These are phyloP conservation scores for Phyllotreta cruciferae DNA, from an alignment of 2,888 invertebrate species.

Conservation along the genomic window DNA sequence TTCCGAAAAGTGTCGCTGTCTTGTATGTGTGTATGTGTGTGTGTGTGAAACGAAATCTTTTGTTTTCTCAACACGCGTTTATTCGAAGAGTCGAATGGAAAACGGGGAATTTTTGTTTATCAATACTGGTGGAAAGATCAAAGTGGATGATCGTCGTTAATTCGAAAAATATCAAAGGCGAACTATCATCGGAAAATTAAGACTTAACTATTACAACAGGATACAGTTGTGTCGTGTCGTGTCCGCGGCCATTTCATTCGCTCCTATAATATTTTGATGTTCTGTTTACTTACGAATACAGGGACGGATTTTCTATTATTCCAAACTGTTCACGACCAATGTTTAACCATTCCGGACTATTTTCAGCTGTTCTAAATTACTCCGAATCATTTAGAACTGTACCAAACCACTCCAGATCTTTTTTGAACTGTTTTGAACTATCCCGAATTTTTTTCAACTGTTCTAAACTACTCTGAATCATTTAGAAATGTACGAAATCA, in stretches of 20 bases:
- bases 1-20: conserved; percentile 11
- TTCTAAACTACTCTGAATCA: no score
- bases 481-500: no score
- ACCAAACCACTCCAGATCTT: no score
- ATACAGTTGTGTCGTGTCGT: conserved; percentile 60
- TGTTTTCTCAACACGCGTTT: conserved; percentile 56
- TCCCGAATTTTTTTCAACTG: no score
- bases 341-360: not conserved
- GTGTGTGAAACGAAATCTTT: conserved; percentile 57
- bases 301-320: not conserved
- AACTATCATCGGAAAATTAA: conserved; percentile 61
- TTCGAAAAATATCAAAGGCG: conserved; percentile 57
- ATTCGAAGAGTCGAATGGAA: no score
- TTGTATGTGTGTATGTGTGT: conserved; percentile 2
- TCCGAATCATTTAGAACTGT: no score
- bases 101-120: conserved; percentile 56
- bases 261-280: conserved; percentile 59
- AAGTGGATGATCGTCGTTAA: conserved; percentile 57
- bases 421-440: no score
- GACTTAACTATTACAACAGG: conserved; percentile 59
- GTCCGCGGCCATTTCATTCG: conserved; percentile 55
- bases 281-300: conserved; percentile 45
- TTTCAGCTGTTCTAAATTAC: no score
- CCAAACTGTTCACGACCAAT: not conserved
- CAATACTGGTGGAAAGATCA: conserved; percentile 55